Percentiles rank a stretch among this genome's conserved stretches.
Evolutionary conservation across 2,797 vertebrate genomes (phyloP).

Genomic region (Halcyon leucocephala): DNA sequence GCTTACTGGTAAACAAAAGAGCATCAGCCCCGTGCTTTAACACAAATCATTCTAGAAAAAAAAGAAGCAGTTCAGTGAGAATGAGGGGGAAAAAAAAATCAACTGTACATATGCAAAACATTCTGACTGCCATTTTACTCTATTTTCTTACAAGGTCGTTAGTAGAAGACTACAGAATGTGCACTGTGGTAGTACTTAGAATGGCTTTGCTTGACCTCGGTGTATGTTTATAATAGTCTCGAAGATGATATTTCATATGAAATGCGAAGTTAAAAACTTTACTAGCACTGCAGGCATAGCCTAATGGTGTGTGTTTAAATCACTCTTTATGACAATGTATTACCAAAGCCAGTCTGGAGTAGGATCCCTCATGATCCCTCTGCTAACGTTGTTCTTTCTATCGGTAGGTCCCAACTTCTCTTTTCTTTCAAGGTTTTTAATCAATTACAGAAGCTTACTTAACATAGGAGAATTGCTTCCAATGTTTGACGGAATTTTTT

Average conservation of each 20-base stretch:
- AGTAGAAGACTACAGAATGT: background rate
- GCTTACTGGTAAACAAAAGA: conserved; percentile 28
- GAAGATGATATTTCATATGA: background rate
- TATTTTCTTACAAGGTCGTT: background rate
- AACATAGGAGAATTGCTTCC: background rate
- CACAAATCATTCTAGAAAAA: background rate
- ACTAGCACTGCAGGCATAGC: background rate
- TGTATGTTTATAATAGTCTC: background rate
- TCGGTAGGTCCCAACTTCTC: background rate
- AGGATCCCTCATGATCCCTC: background rate
- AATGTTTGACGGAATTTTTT: background rate
- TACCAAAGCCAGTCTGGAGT: background rate
- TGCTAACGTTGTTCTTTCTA: background rate
- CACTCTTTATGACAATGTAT: background rate
- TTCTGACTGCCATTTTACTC: background rate
- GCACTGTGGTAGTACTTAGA: background rate
- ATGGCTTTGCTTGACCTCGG: background rate
- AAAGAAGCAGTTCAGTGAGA: background rate
- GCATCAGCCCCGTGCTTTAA: background rate
- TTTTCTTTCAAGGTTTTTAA: background rate
- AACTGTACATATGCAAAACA: background rate
- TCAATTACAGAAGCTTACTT: background rate
- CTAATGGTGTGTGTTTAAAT: background rate
- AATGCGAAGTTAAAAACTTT: background rate
- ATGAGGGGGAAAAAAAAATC: background rate